Evolutionary conservation across 2,797 vertebrate genomes (phyloP), one percentile per base, ranked within the genome.

Genomic region (Enteromius viviparus): DNA sequence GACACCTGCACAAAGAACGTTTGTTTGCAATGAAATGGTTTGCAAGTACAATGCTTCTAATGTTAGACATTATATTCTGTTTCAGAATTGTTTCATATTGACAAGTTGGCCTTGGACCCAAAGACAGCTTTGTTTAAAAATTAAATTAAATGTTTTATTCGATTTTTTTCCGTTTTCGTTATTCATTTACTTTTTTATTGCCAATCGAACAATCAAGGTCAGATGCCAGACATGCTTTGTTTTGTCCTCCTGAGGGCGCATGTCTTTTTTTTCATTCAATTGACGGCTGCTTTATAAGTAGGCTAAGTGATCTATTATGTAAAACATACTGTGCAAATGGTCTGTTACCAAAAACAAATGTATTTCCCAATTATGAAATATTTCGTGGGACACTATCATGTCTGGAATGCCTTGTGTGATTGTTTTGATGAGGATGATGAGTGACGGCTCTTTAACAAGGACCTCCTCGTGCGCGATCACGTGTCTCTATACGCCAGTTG

Each of bases 91-190:
- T 47, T 72, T 34, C 21, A 21, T 37, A 62, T 32, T 14, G 70
- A 53, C 32, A 76, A 75, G 71, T 53, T 66, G 71, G 32, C 47
- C 45, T 82, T 6, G 9, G 42, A 66, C 40, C 60, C 71, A 53
- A 74, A 51, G 49, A 68, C 19, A 66, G 23, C 70, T 62, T 29
- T 68, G 23, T 47, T 69, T 51, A 21, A 64, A 58, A 77, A 45
- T 64, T 60, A n/a, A 90, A 90, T 89, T 88, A 90, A 90, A 75
- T 12, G 81, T 90, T 87, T 83, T 84, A 79, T 89, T 37, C 29
- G 15, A 76, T 1, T 47, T 3, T 3, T 83, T 29, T 5, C 21
- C 53, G 42, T 74, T 15, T 37, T 81, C 2, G 14, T 11, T 72
- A 6, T 29, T 29, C 17, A 3, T 40, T 66, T n/a, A 3, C 11